Conservation (phyloP, 2,888 invertebrate species). For the Boloria selene region DNA sequence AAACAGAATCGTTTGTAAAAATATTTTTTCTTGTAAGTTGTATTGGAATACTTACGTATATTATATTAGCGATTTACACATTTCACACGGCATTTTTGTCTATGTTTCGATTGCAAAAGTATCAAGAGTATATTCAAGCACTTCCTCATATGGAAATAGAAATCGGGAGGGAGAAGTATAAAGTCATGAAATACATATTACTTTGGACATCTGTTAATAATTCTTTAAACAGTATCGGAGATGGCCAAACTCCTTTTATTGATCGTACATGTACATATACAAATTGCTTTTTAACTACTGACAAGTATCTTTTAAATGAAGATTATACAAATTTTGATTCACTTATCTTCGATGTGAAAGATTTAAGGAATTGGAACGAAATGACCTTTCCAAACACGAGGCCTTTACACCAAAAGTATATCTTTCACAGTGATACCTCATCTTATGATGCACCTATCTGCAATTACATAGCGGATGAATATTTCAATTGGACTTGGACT, state of each 20-base stretch:
- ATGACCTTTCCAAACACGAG: constrained; percentile 51
- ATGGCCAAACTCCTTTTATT: constrained; percentile 55
- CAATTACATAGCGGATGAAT: constrained; percentile 53
- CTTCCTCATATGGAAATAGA: constrained; percentile 28
- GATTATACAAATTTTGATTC: constrained; percentile 62
- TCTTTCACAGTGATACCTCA: constrained; percentile 61
- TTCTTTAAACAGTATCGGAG: constrained; percentile 39
- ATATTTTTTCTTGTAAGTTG: constrained; percentile 66
- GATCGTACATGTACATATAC: constrained; percentile 53
- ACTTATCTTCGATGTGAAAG: constrained; percentile 57
- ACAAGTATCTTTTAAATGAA: constrained; percentile 50
- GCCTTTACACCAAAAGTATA: constrained; percentile 59
- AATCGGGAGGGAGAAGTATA: constrained; percentile 32
- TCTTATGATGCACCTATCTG: constrained; percentile 59
- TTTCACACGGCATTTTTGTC: constrained; percentile 56
- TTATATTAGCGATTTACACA: constrained; percentile 60
- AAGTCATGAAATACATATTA: constrained; percentile 59
- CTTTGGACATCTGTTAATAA: constrained; percentile 52
- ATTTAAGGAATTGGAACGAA: constrained; percentile 46
- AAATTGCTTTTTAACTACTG: constrained; percentile 64
- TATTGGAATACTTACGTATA: constrained; percentile 60
- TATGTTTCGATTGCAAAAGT: constrained; percentile 44
- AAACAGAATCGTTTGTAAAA: constrained; percentile 59
- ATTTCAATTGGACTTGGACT: constrained; percentile 76
- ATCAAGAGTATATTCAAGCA: constrained; percentile 39